Evolutionary conservation across 1,140 invertebrate genomes (phyloP).

Genomic region (Elysia chlorotica): DNA sequence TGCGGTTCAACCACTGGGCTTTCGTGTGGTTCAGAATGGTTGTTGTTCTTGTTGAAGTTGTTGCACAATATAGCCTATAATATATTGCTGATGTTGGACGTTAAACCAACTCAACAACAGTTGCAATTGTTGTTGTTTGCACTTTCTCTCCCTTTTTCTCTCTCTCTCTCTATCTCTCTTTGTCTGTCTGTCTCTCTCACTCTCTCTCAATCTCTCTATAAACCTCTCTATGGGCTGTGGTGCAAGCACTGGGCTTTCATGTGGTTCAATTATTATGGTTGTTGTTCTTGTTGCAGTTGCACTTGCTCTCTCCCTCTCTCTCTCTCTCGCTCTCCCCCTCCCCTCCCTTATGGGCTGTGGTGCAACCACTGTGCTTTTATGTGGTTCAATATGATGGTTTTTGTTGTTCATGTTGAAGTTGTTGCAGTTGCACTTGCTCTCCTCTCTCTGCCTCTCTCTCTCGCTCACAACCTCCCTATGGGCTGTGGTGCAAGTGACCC

Average conservation of each 20-base stretch:
- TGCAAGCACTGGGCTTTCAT: neutral
- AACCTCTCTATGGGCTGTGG: neutral
- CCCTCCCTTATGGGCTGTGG: neutral
- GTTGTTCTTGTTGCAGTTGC: too few relatives aligned
- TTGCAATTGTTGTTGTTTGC: too few relatives aligned
- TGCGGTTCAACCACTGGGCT: neutral
- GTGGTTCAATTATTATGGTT: slow-evolving; percentile 78
- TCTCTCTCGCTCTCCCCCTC: neutral
- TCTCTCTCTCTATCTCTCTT: too few relatives aligned
- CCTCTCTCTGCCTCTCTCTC: neutral
- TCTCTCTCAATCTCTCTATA: neutral
- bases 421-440: too few relatives aligned
- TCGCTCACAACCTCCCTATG: neutral
- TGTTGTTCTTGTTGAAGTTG: too few relatives aligned
- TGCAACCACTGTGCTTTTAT: neutral
- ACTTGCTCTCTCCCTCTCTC: neutral
- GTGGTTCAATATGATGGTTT: slow-evolving; percentile 83
- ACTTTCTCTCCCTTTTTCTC: too few relatives aligned
- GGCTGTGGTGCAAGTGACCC: neutral
- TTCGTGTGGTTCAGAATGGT: slow-evolving; percentile 72
- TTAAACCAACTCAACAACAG: too few relatives aligned
- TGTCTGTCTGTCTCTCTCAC: too few relatives aligned
- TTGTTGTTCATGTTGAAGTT: too few relatives aligned
- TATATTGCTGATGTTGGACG: too few relatives aligned
- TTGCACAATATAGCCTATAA: too few relatives aligned